Conservation (phyloP, 1,140 invertebrate genomes). For the Leptopilina clavipes region DNA sequence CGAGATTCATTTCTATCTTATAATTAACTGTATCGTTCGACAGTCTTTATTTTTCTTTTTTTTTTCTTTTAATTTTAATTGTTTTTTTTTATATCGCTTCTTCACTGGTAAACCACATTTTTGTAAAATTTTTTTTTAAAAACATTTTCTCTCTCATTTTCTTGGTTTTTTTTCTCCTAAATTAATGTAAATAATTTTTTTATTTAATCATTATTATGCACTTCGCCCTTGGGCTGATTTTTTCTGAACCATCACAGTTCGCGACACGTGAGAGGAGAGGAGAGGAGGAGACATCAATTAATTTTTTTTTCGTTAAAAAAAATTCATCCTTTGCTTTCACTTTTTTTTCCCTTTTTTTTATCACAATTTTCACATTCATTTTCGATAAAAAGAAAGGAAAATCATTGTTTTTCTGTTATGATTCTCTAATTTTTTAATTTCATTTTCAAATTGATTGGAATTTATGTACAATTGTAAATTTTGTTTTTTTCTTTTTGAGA, state of each 20-base stretch:
- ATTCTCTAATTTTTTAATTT: too few relatives aligned
- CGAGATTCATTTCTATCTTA: slow-evolving; percentile 56
- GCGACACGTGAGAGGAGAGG: too few relatives aligned
- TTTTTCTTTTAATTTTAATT: slow-evolving; percentile 27
- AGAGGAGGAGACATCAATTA: slow-evolving; percentile 35
- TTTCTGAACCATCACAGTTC: slow-evolving; percentile 62
- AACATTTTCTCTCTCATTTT: slow-evolving; percentile 50
- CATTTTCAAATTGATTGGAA: too few relatives aligned
- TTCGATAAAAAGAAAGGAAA: too few relatives aligned
- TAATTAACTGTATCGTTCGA: slow-evolving; percentile 58
- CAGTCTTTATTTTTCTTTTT: too few relatives aligned
- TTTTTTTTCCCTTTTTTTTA: too few relatives aligned
- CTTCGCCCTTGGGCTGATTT: slow-evolving; percentile 64
- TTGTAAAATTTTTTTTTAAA: slow-evolving; percentile 52
- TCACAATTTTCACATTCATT: neutral
- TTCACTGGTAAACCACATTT: slow-evolving; percentile 28
- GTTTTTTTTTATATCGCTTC: slow-evolving; percentile 18
- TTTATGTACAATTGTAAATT: too few relatives aligned
- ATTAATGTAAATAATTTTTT: neutral
- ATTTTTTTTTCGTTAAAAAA: too few relatives aligned
- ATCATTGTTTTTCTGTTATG: too few relatives aligned
- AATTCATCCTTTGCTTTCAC: neutral
- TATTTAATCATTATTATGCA: slow-evolving; percentile 63
- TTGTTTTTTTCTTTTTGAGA: too few relatives aligned
- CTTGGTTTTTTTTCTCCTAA: slow-evolving; percentile 46